Evolutionary conservation across 2,888 invertebrate genomes (phyloP).

Genomic region (Drosophila anomelani): DNA sequence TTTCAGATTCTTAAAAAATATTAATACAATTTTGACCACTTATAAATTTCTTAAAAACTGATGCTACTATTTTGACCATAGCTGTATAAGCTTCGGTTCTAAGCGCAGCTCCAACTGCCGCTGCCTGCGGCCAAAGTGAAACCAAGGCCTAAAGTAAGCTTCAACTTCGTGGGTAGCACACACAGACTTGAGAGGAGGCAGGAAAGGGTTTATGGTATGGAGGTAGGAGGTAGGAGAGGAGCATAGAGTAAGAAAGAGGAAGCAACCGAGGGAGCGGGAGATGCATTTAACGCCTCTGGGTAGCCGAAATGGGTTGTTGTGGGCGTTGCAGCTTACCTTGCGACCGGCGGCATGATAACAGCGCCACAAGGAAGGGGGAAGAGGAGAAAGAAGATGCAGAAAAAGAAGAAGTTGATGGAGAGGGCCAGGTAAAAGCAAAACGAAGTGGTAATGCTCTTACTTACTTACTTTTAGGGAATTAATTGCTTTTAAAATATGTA

Average conservation of each 20-base stretch:
- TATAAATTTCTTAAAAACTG: not conserved
- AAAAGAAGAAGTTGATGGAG: not conserved
- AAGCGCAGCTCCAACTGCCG: conserved; percentile 14
- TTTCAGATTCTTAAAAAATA: too few relatives aligned
- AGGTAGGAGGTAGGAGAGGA: not conserved
- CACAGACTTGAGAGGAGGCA: not conserved
- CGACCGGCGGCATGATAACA: conserved; percentile 42
- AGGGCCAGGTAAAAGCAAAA: too few relatives aligned
- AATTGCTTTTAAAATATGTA: not conserved
- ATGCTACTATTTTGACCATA: not conserved
- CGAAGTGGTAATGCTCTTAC: conserved; percentile 16
- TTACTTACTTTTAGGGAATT: too few relatives aligned
- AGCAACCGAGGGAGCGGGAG: conserved; percentile 24
- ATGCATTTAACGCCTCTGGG: conserved; percentile 67
- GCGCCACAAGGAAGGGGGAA: conserved; percentile 11
- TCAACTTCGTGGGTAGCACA: conserved; percentile 42
- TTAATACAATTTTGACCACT: too few relatives aligned
- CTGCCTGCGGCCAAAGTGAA: conserved; percentile 37
- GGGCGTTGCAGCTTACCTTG: conserved; percentile 59
- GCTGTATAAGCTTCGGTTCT: conserved; percentile 20
- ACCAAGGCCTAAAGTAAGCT: conserved; percentile 32
- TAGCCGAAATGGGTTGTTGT: conserved; percentile 54
- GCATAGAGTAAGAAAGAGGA: not conserved
- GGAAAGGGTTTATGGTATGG: not conserved
- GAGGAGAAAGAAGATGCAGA: not conserved